These are phyloP conservation scores for Ruditapes philippinarum DNA, from an alignment of 1,140 invertebrate genomes.

Conservation along the genomic window DNA sequence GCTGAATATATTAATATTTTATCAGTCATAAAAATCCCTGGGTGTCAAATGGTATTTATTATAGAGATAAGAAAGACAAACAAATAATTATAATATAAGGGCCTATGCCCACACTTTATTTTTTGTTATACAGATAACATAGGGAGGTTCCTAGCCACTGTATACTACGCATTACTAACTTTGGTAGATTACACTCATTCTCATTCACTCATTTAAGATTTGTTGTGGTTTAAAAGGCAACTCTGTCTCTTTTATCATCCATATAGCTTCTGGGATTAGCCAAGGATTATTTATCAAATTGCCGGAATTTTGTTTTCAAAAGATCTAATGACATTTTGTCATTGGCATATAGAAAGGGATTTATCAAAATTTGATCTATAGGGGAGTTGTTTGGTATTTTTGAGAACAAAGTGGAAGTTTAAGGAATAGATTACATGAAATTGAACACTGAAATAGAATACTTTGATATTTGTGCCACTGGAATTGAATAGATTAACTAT, in stretches of 20 bases:
- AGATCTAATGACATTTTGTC: not conserved
- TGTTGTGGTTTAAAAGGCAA: not conserved
- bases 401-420: no score
- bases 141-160: not conserved
- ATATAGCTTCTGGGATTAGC: not conserved
- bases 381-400: no score
- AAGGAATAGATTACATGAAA: no score
- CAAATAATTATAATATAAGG: not conserved
- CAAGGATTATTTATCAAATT: slow-evolving; percentile 13
- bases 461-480: no score
- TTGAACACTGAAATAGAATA: no score
- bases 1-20: no score
- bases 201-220: no score
- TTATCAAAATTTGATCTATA: slow-evolving; percentile 16
- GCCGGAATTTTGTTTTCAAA: not conserved
- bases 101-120: not conserved
- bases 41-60: no score
- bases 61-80: not conserved
- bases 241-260: not conserved
- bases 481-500: no score
- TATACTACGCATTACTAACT: slow-evolving; percentile 9
- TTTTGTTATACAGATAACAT: slow-evolving; percentile 45
- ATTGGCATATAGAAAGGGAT: slow-evolving; percentile 14
- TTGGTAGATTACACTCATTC: not conserved
- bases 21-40: no score